Evolutionary conservation across 2,113 vertebrate genomes (phyloP).

Genomic region (Sinosuthora webbiana): DNA sequence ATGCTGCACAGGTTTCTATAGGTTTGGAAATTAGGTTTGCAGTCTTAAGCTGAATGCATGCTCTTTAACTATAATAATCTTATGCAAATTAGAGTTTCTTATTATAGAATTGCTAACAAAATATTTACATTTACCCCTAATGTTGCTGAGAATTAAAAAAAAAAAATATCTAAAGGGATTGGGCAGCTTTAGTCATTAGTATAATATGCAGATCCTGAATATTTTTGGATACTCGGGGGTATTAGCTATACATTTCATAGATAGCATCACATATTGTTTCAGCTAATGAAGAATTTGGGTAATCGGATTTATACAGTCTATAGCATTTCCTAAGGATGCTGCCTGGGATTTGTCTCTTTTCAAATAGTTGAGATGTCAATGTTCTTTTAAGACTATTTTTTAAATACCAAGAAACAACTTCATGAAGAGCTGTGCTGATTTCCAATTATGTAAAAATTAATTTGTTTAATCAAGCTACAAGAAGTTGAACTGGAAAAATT

Average conservation of each 20-base stretch:
- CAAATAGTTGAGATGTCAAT: neutral
- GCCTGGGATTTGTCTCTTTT: slow-evolving; percentile 24
- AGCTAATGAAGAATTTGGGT: neutral
- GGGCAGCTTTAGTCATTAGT: neutral
- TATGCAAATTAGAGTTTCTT: neutral
- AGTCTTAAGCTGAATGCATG: neutral
- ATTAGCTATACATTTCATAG: slow-evolving; percentile 15
- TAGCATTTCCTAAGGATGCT: slow-evolving; percentile 9
- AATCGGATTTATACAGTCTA: slow-evolving; percentile 28
- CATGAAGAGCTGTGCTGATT: neutral
- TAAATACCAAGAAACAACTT: slow-evolving; percentile 8
- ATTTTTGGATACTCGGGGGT: neutral
- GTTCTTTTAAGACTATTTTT: slow-evolving; percentile 31
- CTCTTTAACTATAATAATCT: neutral
- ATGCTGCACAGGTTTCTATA: neutral
- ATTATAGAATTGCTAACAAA: neutral
- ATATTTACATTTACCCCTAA: neutral
- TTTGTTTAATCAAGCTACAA: slow-evolving; percentile 60
- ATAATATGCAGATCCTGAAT: neutral
- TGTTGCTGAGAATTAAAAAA: neutral
- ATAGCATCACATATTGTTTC: neutral
- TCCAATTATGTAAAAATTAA: slow-evolving; percentile 60
- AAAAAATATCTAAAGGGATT: neutral
- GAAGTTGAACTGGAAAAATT: slow-evolving; percentile 45
- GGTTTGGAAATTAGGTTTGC: neutral